These are phyloP conservation scores for Macrophya alboannulata DNA, from an alignment of 2,888 invertebrate genomes.

Conservation along the genomic window DNA sequence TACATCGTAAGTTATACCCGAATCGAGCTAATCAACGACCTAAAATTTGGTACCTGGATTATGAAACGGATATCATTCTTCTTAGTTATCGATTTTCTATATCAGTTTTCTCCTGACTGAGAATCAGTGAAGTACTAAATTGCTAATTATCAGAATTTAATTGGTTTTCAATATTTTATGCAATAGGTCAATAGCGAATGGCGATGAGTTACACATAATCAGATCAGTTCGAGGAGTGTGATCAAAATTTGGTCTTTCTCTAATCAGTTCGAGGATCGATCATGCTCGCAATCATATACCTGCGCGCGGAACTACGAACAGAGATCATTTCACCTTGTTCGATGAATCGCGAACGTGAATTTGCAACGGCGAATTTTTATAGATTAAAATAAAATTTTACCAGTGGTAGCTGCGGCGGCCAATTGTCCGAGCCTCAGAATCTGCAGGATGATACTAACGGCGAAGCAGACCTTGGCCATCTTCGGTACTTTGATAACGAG, in stretches of 20 bases:
- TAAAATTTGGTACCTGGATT: neutral
- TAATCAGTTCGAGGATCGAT: neutral
- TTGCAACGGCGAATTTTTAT: neutral
- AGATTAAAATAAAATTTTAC: slow-evolving; percentile 34
- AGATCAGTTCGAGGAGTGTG: neutral
- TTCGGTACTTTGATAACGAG: slow-evolving; percentile 45
- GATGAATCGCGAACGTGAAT: neutral
- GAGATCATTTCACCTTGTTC: neutral
- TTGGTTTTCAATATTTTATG: neutral
- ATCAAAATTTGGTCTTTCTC: neutral
- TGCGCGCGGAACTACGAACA: neutral
- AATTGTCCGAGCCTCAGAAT: slow-evolving; percentile 42
- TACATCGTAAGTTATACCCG: neutral
- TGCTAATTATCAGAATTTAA: neutral
- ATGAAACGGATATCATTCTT: neutral
- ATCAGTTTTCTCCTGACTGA: neutral
- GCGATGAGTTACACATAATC: neutral
- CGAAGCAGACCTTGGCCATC: slow-evolving; percentile 50
- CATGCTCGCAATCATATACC: neutral
- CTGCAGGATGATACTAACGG: slow-evolving; percentile 42
- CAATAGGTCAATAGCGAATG: neutral
- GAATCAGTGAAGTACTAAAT: neutral
- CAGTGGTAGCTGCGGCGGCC: slow-evolving; percentile 44
- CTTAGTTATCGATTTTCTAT: neutral
- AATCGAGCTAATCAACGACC: neutral